Conservation (phyloP, 2,113 vertebrate genomes). For the Regulus satrapa region DNA sequence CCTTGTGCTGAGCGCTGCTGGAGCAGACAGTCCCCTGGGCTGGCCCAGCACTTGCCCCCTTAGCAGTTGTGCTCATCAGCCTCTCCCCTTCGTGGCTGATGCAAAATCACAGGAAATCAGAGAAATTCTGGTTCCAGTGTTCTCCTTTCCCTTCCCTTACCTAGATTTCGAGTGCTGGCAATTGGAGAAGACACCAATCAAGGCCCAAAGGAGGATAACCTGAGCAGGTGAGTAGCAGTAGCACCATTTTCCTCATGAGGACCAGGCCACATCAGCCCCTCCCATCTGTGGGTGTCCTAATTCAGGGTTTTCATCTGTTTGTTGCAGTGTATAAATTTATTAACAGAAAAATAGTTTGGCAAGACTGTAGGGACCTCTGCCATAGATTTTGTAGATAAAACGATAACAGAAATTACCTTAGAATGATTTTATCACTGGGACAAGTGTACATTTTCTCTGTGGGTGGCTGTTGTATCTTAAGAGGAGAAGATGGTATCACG, state of each 20-base stretch:
- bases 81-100: not conserved
- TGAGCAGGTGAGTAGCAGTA: slow-evolving; percentile 62
- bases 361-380: not conserved
- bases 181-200: slow-evolving; percentile 75
- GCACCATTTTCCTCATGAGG: not conserved
- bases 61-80: not conserved
- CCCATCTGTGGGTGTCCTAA: not conserved
- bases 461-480: not conserved
- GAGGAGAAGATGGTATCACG: not conserved
- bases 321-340: not conserved
- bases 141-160: not conserved
- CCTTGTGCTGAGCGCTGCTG: not conserved
- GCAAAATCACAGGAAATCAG: not conserved
- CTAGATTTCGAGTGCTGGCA: slow-evolving; percentile 84
- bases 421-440: not conserved
- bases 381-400: not conserved
- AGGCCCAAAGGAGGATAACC: slow-evolving; percentile 59
- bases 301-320: not conserved
- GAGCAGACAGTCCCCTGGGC: not conserved
- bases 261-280: not conserved
- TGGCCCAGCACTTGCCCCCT: not conserved
- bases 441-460: not conserved
- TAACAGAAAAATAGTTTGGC: not conserved
- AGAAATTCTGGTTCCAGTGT: not conserved
- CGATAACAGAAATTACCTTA: not conserved